A percentile compares a stretch with the other conserved stretches of the same genome.
phyloP scores from a whole-genome alignment of 2,888 invertebrate species.

The Cerceris rybyensis region DNA sequence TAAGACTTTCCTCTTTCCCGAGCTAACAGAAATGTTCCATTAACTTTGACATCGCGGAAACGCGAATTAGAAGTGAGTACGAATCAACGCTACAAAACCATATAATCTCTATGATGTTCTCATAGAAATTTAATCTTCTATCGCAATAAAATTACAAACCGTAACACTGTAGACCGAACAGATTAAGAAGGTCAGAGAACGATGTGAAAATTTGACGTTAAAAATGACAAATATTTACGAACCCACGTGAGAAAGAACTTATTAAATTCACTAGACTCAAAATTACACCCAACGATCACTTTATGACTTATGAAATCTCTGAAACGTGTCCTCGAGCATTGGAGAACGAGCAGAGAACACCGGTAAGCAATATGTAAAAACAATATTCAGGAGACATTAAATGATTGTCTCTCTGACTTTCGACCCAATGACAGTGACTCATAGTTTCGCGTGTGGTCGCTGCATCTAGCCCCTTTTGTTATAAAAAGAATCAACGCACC shows the following conservation, averaged over 20 bases:
- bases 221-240: too few species aligned
- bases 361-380: not conserved
- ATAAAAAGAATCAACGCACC: constrained; percentile 63
- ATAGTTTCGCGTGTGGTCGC: constrained; percentile 21
- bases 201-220: too few species aligned
- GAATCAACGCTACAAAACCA: not conserved
- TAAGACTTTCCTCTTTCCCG: constrained; percentile 10
- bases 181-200: too few species aligned
- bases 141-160: too few species aligned
- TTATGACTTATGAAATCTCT: not conserved
- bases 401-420: constrained; percentile 26
- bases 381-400: constrained; percentile 1
- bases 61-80: not conserved
- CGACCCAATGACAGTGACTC: constrained; percentile 52
- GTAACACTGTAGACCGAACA: too few species aligned
- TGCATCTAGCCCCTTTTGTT: constrained; percentile 61
- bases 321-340: not conserved
- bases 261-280: too few species aligned
- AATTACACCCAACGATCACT: not conserved
- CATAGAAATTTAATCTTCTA: too few species aligned
- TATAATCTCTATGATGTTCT: too few species aligned
- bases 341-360: not conserved
- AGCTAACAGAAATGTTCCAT: not conserved
- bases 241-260: too few species aligned
- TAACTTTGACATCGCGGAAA: constrained; percentile 6